phyloP scores from a whole-genome alignment of 2,797 vertebrate species.

The Carcharodon carcharias region DNA sequence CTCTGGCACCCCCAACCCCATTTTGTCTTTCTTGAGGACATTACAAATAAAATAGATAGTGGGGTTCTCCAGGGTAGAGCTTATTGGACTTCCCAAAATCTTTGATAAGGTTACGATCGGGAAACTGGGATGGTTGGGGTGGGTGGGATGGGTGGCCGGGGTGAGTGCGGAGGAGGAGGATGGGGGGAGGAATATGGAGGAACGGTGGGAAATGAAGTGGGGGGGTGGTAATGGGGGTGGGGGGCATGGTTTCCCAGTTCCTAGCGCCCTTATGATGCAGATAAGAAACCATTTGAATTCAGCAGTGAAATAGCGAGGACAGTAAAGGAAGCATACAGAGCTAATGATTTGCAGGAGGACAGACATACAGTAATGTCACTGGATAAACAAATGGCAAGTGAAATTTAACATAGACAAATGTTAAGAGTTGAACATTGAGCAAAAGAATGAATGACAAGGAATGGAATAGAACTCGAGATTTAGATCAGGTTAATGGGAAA shows the following conservation, averaged over 20 bases:
- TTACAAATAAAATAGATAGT: background rate
- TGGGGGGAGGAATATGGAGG: no score
- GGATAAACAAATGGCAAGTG: background rate
- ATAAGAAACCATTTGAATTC: background rate
- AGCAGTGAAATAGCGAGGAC: background rate
- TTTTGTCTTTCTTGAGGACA: background rate
- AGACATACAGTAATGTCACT: background rate
- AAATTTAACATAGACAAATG: background rate
- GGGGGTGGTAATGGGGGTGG: no score
- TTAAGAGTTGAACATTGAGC: background rate
- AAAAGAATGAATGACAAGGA: background rate
- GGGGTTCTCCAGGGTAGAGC: background rate
- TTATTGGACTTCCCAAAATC: background rate
- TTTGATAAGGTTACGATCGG: background rate
- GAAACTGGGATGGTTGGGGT: background rate
- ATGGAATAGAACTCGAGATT: background rate
- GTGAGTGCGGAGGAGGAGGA: background rate
- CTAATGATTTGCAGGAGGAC: background rate
- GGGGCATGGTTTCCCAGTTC: no score
- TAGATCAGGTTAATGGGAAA: background rate
- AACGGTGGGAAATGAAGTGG: no score
- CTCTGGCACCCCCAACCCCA: no score
- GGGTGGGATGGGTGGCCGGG: no score
- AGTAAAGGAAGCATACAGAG: background rate
- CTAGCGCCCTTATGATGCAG: no score